Percentiles rank a stretch among this genome's conserved stretches.
Conservation (phyloP, 2,797 vertebrate species). For the Myripristis murdjan region DNA sequence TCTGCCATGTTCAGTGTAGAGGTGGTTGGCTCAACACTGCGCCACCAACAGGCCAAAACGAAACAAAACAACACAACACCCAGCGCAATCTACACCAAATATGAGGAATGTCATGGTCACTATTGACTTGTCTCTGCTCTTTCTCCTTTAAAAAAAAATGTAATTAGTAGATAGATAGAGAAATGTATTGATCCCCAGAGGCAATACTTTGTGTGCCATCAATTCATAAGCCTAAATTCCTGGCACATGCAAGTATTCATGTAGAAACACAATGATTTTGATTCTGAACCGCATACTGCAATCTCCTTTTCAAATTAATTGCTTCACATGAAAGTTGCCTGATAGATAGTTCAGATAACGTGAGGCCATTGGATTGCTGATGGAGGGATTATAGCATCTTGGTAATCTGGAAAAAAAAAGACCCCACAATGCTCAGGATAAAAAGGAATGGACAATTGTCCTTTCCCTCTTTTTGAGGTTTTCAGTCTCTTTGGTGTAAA, state of each 20-base stretch:
- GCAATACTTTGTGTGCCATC: no score
- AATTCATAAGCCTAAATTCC: not conserved
- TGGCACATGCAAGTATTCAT: not conserved
- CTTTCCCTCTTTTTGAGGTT: not conserved
- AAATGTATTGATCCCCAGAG: no score
- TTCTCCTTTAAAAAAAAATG: no score
- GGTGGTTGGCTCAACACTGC: no score
- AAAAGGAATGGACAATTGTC: not conserved
- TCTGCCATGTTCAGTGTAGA: no score
- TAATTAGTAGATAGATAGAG: no score
- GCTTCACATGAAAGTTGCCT: conserved; percentile 19
- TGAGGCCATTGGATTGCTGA: conserved; percentile 25
- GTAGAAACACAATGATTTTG: not conserved
- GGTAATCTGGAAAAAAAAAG: no score
- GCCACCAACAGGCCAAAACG: no score
- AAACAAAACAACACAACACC: no score
- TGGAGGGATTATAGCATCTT: conserved; percentile 28
- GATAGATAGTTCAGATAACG: conserved; percentile 6
- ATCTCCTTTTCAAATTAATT: conserved; percentile 33
- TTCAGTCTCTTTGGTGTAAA: conserved; percentile 44
- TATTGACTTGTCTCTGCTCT: no score
- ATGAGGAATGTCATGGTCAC: no score
- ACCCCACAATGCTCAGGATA: not conserved
- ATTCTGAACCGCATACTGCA: not conserved
- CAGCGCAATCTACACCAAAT: no score